Conservation (phyloP, 2,797 vertebrate species). For the Tamandua tetradactyla region DNA sequence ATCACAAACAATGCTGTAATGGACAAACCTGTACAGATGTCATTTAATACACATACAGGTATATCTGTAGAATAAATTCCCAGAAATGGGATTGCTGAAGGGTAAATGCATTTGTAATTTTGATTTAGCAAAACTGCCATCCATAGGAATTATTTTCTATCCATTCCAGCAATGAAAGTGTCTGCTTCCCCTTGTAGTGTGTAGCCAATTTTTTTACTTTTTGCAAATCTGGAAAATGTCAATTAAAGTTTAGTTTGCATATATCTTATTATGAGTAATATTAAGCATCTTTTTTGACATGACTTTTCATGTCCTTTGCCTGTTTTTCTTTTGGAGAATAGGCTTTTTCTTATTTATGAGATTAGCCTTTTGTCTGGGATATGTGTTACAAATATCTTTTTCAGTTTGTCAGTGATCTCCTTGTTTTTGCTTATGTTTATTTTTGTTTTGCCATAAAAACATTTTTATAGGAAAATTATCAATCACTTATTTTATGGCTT, state of each 20-base stretch:
- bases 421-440: background rate
- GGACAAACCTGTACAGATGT: background rate
- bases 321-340: background rate
- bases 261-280: background rate
- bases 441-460: background rate
- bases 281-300: background rate
- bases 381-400: background rate
- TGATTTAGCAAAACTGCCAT: background rate
- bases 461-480: background rate
- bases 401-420: background rate
- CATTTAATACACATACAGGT: background rate
- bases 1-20: background rate
- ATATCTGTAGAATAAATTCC: background rate
- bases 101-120: background rate
- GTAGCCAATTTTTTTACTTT: background rate
- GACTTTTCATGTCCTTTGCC: background rate
- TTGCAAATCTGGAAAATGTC: background rate
- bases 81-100: background rate
- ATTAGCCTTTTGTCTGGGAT: background rate
- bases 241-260: constrained; percentile 9
- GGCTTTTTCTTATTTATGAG: background rate
- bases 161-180: background rate
- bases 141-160: background rate
- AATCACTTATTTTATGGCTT: background rate
- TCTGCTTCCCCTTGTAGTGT: background rate